Percentiles rank a stretch among this genome's conserved stretches.
Evolutionary conservation across 2,797 vertebrate genomes (phyloP).

Genomic region (Channallabes apus): DNA sequence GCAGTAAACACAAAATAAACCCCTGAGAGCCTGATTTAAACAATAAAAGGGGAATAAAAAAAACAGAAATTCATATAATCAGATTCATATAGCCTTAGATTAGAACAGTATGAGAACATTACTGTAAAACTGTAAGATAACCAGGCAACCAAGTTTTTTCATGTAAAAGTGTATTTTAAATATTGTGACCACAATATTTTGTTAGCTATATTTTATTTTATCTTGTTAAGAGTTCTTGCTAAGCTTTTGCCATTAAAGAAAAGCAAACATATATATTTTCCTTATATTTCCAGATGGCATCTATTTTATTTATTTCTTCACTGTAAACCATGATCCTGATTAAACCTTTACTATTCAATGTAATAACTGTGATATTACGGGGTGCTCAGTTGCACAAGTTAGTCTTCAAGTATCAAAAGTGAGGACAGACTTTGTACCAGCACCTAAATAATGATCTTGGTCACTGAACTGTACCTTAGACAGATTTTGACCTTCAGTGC

Average conservation of each 20-base stretch:
- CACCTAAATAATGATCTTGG: background rate
- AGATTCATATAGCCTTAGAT: background rate
- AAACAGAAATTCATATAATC: background rate
- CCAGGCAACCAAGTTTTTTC: background rate
- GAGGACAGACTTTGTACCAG: background rate
- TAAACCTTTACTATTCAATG: background rate
- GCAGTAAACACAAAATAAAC: conserved; percentile 16
- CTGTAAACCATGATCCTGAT: background rate
- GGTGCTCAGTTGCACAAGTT: background rate
- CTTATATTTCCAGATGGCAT: background rate
- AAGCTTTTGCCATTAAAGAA: background rate
- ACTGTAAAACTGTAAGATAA: background rate
- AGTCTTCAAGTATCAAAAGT: background rate
- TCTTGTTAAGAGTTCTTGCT: background rate
- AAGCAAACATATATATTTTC: background rate
- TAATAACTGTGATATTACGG: background rate
- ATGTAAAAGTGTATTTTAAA: background rate
- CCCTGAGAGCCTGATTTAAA: background rate
- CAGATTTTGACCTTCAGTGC: background rate
- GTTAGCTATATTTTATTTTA: background rate
- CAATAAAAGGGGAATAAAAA: background rate
- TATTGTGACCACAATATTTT: background rate
- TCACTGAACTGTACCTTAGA: background rate
- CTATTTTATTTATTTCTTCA: background rate
- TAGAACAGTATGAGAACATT: background rate